These are phyloP conservation scores for Eupleurogrammus muticus DNA, from an alignment of 2,797 vertebrate species.

Conservation along the genomic window DNA sequence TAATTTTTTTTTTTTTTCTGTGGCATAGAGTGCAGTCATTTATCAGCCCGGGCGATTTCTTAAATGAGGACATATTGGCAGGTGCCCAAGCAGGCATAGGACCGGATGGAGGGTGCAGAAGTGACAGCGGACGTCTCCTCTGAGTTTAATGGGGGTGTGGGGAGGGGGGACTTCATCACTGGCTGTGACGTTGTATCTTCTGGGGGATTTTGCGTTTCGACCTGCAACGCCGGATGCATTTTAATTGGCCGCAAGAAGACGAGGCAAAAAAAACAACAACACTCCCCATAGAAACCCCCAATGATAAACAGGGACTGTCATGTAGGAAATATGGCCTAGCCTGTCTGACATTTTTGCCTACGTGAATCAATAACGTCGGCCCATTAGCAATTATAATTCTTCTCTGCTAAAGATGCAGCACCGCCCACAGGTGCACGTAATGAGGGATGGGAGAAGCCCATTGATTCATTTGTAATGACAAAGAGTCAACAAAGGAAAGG, in stretches of 20 bases:
- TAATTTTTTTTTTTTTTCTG: conserved; percentile 48
- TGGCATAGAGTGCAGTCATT: conserved; percentile 55
- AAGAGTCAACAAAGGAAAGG: conserved; percentile 62
- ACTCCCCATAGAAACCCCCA: conserved; percentile 17
- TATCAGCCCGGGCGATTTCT: conserved; percentile 51
- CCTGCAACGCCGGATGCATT: conserved; percentile 27
- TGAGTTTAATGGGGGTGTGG: conserved; percentile 4
- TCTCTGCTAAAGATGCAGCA: conserved; percentile 55
- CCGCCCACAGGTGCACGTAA: conserved; percentile 41
- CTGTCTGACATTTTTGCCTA: conserved; percentile 39
- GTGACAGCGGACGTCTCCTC: conserved; percentile 31
- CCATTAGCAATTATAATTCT: conserved; percentile 61
- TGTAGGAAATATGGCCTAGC: conserved; percentile 39
- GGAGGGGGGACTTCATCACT: not conserved
- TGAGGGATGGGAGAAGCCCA: conserved; percentile 60
- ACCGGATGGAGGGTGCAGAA: conserved; percentile 11
- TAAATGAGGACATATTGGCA: conserved; percentile 69
- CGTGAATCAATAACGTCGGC: conserved; percentile 57
- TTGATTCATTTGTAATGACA: conserved; percentile 73
- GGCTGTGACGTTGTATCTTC: not conserved
- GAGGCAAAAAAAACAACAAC: conserved; percentile 4
- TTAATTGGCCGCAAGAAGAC: conserved; percentile 26
- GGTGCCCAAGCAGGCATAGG: conserved; percentile 49
- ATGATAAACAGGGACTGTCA: conserved; percentile 48
- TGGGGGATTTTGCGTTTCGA: conserved; percentile 12